A percentile compares a stretch with the other conserved stretches of the same genome.
Evolutionary conservation across 1,140 invertebrate genomes (phyloP).

Genomic region (Myzus persicae): DNA sequence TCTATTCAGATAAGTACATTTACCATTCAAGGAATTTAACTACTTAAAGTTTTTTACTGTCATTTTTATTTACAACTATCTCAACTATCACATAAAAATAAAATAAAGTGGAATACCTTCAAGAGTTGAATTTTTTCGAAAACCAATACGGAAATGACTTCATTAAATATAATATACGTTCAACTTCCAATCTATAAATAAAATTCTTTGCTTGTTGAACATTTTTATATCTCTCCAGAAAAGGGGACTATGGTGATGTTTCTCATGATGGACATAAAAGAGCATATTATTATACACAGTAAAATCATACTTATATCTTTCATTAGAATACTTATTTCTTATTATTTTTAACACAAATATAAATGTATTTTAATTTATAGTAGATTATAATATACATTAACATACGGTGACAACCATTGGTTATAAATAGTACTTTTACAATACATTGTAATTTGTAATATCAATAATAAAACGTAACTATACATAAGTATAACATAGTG

Average conservation of each 20-base stretch:
- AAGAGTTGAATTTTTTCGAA: background rate
- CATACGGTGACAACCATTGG: background rate
- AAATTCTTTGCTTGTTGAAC: background rate
- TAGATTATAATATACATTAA: background rate
- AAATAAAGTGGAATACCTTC: background rate
- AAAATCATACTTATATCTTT: background rate
- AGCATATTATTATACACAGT: background rate
- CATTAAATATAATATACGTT: background rate
- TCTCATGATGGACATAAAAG: background rate
- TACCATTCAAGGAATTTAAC: background rate
- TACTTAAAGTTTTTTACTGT: constrained; percentile 10
- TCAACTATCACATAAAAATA: background rate
- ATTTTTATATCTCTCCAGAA: background rate
- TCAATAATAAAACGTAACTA: background rate
- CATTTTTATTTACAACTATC: background rate
- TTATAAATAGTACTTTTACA: no score
- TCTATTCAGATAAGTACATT: background rate
- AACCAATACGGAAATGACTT: background rate
- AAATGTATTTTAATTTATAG: background rate
- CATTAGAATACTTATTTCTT: background rate
- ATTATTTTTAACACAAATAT: background rate
- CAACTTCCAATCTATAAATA: background rate
- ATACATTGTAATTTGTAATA: no score
- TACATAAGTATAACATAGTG: background rate
- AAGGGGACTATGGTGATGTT: background rate